Evolutionary conservation across 2,113 vertebrate species (phyloP), one percentile per base, ranked within the genome.

Genomic region (Cinclus cinclus): DNA sequence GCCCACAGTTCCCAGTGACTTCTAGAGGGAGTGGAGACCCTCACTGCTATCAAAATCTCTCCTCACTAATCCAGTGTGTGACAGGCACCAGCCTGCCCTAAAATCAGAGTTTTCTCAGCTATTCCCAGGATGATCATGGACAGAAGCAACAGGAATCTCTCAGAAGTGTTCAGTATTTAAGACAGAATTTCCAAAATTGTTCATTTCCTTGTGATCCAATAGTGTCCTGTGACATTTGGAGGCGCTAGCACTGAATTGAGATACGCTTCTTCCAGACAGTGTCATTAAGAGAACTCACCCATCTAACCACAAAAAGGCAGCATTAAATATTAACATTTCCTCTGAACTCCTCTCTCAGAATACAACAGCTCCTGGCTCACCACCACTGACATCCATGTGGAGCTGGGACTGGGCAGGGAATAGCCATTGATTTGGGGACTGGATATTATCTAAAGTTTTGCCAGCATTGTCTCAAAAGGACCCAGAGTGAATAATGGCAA

Each of bases 311-410:
- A 90, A 60, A 93, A 92, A 96, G 35, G 71, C 63, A 88, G 64
- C 94, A 94, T 94, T 92, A 92, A 95, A 94, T 96, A 95, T 93
- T 95, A 70, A 95, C 44, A 83, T 83, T 83, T 92, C 90, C 47
- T 59, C 92, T 83, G 59, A 83, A 77, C 63, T 70, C 67, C 88
- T 92, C 93, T 81, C 82, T 56, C 69, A 22, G 70, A 50, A 50
- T 5, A 15, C 7, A n/a, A 47, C 20, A 83, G 67, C 67, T 75
- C 31, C 67, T 60, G 52, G 44, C 75, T 83, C 63, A n/a, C 13
- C 39, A 42, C 25, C 49, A n/a, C 56, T 33, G 62, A 12, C 33
- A 76, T 21, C 73, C 1, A 0, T 10, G 47, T 19, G 70, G 58
- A 77, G 69, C 65, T 46, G 39, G 77, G 39, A 50, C 56, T 42